Evolutionary conservation across 2,888 invertebrate species (phyloP), one percentile per base, ranked within the genome.

Genomic region (Campoplex nolae): DNA sequence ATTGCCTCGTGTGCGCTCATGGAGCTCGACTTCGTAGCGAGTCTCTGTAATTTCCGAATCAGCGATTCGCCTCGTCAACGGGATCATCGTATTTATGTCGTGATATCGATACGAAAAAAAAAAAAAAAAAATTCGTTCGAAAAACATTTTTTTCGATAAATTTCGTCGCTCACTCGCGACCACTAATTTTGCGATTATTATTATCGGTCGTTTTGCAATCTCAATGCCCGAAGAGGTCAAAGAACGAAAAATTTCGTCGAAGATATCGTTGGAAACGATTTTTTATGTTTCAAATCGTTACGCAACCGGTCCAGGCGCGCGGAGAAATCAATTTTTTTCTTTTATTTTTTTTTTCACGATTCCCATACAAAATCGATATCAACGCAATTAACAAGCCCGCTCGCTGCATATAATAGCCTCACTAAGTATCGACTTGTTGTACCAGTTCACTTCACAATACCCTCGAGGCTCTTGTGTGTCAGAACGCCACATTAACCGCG

Each of bases 361-460:
- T 32, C 3, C 8, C n/a, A 73, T 73, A 32, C 51, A 51, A 32
- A 73, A n/a, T 70, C 6, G 4, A 70, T 32, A 71, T 51, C 54
- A 16, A 38, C 48, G 67, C 77, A 77, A 48, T 77, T 77, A 23
- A 45, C 42, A 54, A 16, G 68, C 28, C 6, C 0, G 56, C 32
- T 70, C 68, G 56, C n/a, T 76, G 28, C 23, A 28, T 65, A 9
- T 65, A 35, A 62, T 62, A 23, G n/a, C 32, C 32, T 51, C 35
- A 48, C 28, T 67, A 35, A 28, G 32, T 77, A 67, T 77, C 32
- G 42, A 67, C 71, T 73, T 32, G 62, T 54, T 81, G 76, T 73
- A 68, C 56, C 54, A 68, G 80, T 80, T 75, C 56, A 54, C 80
- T 54, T 76, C 76, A 56, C 65, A 71, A 80, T 62, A 62, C 42